phyloP scores from a whole-genome alignment of 2,888 invertebrate species.

The Allophyes oxyacanthae region DNA sequence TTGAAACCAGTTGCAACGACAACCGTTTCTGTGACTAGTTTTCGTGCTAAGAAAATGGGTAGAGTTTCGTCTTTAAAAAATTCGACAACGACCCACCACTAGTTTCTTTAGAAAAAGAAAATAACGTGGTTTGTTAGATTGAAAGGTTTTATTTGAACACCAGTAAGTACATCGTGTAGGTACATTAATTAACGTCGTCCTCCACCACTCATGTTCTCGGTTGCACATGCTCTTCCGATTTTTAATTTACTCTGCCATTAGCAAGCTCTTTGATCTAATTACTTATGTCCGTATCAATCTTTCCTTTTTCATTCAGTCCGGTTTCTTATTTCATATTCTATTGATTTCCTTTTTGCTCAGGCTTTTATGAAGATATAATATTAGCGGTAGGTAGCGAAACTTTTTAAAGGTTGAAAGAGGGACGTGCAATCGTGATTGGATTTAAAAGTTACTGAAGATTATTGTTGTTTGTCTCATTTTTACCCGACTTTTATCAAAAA shows the following conservation, averaged over 20 bases:
- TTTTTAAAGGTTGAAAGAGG: constrained; percentile 19
- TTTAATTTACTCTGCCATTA: constrained; percentile 35
- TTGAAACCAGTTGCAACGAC: too few relatives aligned
- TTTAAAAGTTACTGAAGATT: constrained; percentile 28
- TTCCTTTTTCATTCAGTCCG: neutral
- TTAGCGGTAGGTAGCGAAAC: constrained; percentile 6
- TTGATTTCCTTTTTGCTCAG: neutral
- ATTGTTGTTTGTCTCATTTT: too few relatives aligned
- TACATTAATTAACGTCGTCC: constrained; percentile 39
- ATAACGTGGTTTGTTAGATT: constrained; percentile 26
- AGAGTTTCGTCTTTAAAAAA: too few relatives aligned
- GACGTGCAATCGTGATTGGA: constrained; percentile 33
- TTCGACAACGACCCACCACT: too few relatives aligned
- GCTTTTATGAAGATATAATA: neutral
- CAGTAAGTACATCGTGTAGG: constrained; percentile 32
- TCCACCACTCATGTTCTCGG: constrained; percentile 30
- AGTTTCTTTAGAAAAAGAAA: too few relatives aligned
- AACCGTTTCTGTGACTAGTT: too few relatives aligned
- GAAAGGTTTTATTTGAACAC: constrained; percentile 35
- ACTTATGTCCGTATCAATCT: constrained; percentile 11
- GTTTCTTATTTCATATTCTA: neutral
- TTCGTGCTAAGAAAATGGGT: too few relatives aligned
- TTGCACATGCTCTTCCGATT: constrained; percentile 26
- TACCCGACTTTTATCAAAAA: too few relatives aligned
- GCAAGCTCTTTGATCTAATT: constrained; percentile 25